These are phyloP conservation scores for Sanderia malayensis DNA, from an alignment of 30 jellyfish, hydroid and myxozoan species.

Conservation along the genomic window DNA sequence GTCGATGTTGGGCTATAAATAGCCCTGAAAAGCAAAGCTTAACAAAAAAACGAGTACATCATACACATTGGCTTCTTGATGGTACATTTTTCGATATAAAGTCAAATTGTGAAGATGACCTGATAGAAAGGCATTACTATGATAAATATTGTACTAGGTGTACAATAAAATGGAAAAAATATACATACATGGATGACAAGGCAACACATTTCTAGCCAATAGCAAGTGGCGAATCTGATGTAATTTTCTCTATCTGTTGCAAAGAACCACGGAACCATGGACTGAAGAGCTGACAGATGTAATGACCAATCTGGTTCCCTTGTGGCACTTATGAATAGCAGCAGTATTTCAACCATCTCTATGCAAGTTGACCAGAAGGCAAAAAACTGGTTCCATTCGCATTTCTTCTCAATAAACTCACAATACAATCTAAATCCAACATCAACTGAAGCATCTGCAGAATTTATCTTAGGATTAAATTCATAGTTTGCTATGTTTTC, in stretches of 20 bases:
- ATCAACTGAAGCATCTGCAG: constrained; percentile 13
- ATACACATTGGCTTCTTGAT: too few relatives aligned
- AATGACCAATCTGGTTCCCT: constrained; percentile 51
- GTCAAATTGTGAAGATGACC: too few relatives aligned
- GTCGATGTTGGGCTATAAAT: too few relatives aligned
- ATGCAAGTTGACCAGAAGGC: constrained; percentile 49
- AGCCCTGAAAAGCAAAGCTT: too few relatives aligned
- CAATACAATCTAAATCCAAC: neutral
- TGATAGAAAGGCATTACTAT: too few relatives aligned
- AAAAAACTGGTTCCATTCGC: constrained; percentile 24
- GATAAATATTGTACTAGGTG: too few relatives aligned
- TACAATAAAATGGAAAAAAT: neutral
- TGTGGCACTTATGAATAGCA: constrained; percentile 54
- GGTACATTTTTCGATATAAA: too few relatives aligned
- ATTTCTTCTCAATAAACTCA: neutral
- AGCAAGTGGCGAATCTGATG: constrained; percentile 46
- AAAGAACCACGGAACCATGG: constrained; percentile 75
- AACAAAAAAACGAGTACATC: too few relatives aligned
- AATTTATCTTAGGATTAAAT: neutral
- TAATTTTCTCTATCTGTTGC: constrained; percentile 43
- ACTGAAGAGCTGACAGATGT: constrained; percentile 47
- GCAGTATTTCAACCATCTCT: constrained; percentile 50
- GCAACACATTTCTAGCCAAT: constrained; percentile 44
- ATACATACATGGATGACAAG: constrained; percentile 70
- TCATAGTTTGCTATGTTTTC: neutral